Base-by-base conservation (phyloP, 2,113 vertebrate genomes). In the Hydrolagus affinis region DNA sequence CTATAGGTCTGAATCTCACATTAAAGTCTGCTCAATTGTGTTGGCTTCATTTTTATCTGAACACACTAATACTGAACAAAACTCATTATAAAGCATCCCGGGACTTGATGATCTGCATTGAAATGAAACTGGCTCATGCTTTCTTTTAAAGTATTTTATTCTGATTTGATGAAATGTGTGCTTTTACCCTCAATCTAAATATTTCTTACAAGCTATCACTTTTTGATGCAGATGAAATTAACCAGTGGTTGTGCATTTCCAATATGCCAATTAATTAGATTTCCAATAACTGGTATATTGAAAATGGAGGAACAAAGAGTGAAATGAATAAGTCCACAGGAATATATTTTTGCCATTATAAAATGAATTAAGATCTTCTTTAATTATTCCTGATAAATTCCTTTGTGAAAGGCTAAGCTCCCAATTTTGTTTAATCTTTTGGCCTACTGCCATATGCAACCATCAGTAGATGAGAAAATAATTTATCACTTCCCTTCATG, bases 311-410 rank as follows among this genome's bases (percentile, higher is more conserved):
- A 64, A 83, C 60, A 66, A 23, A 21, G 78, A 28, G 15, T 30
- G n/a, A 78, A 62, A 59, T 23, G 3, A 25, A 83, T 30, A 28
- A 32, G 66, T 83, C 78, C 14, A 32, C 17, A 21, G 60, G 25
- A 25, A 30, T 23, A 2, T 9, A 32, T 9, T 3, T 28, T 9
- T 64, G 78, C 28, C 66, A 83, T 66, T 83, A 23, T 19, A 11
- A 68, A 10, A 68, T 19, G 62, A 83, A 83, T 83, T 60, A 83
- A 83, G 30, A 62, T 68, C 25, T 83, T 83, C 66, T 2, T 28
- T 83, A 83, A 83, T 68, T 83, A 62, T 32, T 17, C 60, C 28
- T 83, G 78, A 32, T 62, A 83, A 66, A 68, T 32, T 25, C 59
- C 78, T 30, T 62, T 28, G 66, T 11, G 28, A 83, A 68, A 28